Evolutionary conservation across 1,140 invertebrate species (phyloP), one percentile per base, ranked within the genome.

Genomic region (Drosophila equinoxialis): DNA sequence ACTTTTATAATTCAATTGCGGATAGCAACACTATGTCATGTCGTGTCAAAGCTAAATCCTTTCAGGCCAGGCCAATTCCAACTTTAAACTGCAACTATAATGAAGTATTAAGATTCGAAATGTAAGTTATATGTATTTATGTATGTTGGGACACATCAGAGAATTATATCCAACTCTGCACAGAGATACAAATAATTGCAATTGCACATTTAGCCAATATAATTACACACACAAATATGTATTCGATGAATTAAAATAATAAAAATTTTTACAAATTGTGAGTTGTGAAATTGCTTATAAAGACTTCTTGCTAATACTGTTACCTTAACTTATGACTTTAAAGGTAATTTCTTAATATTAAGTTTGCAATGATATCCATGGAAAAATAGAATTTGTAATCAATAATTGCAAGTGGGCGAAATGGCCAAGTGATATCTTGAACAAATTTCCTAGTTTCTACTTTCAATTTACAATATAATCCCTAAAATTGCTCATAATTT

Each of bases 1-100:
- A 23, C 45, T 51, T 85, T 87, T 69, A 71, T 79, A 86, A 86
- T 83, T 87, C 76, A 86, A 86, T 87, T 87, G 82, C 68, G 69
- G 72, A 37, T 14, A 48, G 45, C 17, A 23, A 62, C 74, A 23
- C 41, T 26, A 30, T 54, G 72, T 62, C 73, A 65, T 60, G n/a
- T 63, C 73, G 72, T 76, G 71, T 71, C 54, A 66, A 75, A 85
- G 79, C 42, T 64, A 73, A 73, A 73, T 64, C 59, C 61, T 51
- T 51, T 51, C 17, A 20, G 20, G 45, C 45, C 20, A 23, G 17
- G 17, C 20, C 45, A 51, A 23, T 23, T 23, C 10, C 17, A 17
- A 51, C 45, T 11, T 23, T 23, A 10, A 48, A 48, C 7, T 48
- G 20, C 45, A 48, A 48, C 10, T 48, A 17, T 7, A 48, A 48